Base-by-base conservation (phyloP, 2,888 invertebrate species). In the Agelastica alni region DNA sequence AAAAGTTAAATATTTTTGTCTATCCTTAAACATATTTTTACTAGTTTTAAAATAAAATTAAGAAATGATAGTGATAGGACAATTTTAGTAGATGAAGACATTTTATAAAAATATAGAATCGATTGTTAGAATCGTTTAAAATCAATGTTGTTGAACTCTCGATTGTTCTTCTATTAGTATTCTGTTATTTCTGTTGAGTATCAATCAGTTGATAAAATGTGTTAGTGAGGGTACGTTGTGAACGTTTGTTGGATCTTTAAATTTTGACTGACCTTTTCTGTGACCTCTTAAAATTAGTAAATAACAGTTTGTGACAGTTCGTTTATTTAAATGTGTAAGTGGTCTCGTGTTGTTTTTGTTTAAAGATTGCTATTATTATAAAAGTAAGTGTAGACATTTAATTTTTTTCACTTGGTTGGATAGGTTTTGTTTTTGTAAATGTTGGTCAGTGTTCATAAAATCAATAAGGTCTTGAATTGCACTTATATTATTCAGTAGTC, bases 231-330 rank as follows among this genome's bases (percentile, higher is more conserved):
- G 52, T 36, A 46, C 44, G 58, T 53, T 20, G 32, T 46, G 42
- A 52, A 3, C 4, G 28, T 43, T 53, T 56, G 59, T 59, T 49
- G 28, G 20, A 37, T 14, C 41, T 17, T 44, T 14, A 36, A 61
- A 51, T 32, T 44, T 51, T 39, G 39, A 60, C 57, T 63, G 59
- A 63, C 63, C 60, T 63, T 61, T 58, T 61, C 58, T 49, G 56
- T 63, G 61, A 59, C 58, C 59, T 59, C 54, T 56, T 56, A 51
- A 59, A 59, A 59, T 60, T 59, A 60, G 57, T 62, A 62, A 60
- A 62, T 60, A 62, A 31, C 52, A 18, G 28, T 31, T 32, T 44
- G 56, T 59, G 62, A 46, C 48, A 43, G 54, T 56, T 57, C 43
- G 44, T 55, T 59, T 57, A 51, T 53, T 45, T 39, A 12, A 14